Base-by-base conservation (phyloP, 2,888 invertebrate species). In the Parnassius mnemosyne region DNA sequence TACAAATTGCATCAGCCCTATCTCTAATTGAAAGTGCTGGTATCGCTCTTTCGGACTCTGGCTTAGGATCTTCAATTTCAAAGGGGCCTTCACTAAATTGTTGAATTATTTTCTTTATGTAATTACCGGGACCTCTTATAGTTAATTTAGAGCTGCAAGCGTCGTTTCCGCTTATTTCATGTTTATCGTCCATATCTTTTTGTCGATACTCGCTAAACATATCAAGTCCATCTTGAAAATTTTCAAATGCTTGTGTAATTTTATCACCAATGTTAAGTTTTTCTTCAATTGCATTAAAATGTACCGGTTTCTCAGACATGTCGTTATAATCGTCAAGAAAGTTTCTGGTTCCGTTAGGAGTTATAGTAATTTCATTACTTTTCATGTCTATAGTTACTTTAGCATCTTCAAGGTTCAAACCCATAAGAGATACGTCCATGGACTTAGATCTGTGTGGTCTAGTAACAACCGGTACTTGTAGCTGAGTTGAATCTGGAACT, bases 401-500 rank as follows among this genome's bases (percentile, higher is more conserved):
- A 20, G 89, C 85, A 16, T 89, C 89, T 9, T 89, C 87, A 7
- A 89, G 68, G 47, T 76, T 79, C 5, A 90, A 68, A 1, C 83
- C 83, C 2, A 84, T 75, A 2, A 92, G 80, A 1, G 92, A 85
- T 1, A 92, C 89, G 66, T 93, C 93, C 2, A 93, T 91, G 0
- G 93, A 93, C 78, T 91, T 92, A 0, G 93, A 93, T 47, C 93
- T 79, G 67, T 81, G 84, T 67, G 92, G 92, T 64, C 91, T 84
- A 46, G 84, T 80, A 16, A 83, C 77, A 61, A 77, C 63, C 12
- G 90, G 90, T 12, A 88, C 77, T 66, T 81, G 79, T 0, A 90
- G 76, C 71, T 89, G 90, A 70, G 88, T 87, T 2, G 80, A 62
- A 20, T 89, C 90, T 9, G 72, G 53, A 65, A 60, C 72, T 7